Percentiles rank a stretch among this genome's conserved stretches.
phyloP scores from a whole-genome alignment of 2,113 vertebrate genomes.

The Scomber colias region DNA sequence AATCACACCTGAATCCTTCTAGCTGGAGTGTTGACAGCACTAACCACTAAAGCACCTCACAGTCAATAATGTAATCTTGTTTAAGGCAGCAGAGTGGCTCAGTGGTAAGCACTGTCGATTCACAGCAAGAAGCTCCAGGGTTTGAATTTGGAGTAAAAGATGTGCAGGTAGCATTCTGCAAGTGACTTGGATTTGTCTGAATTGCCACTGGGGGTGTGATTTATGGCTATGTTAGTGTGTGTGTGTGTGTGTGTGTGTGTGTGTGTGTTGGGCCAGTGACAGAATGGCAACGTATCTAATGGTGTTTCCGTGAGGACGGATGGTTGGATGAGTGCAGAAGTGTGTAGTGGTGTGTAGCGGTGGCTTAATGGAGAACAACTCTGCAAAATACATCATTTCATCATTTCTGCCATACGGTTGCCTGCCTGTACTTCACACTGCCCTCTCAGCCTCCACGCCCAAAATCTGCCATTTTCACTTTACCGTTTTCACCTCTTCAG shows the following conservation, averaged over 20 bases:
- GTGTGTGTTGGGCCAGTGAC: background rate
- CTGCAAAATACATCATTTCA: background rate
- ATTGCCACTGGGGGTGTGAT: background rate
- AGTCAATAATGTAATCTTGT: constrained; percentile 27
- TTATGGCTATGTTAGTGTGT: background rate
- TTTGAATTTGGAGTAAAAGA: background rate
- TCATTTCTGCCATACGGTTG: background rate
- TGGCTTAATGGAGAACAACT: background rate
- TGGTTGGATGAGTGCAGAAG: background rate
- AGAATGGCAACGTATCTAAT: background rate
- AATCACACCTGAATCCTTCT: constrained; percentile 9
- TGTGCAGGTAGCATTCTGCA: background rate
- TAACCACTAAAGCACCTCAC: background rate
- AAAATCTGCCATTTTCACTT: background rate
- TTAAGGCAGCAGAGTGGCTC: constrained; percentile 2
- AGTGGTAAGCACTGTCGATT: constrained; percentile 1
- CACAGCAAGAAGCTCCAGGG: background rate
- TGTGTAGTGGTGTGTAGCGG: too few species aligned
- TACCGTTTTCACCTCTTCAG: constrained; percentile 1
- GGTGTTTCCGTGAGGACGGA: background rate
- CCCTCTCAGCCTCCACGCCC: background rate
- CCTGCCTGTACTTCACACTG: constrained; percentile 8
- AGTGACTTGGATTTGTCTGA: background rate
- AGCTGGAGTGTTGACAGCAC: background rate
- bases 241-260: too few species aligned